Conservation (phyloP, 2,888 invertebrate species). For the Drosophila mayaguana region DNA sequence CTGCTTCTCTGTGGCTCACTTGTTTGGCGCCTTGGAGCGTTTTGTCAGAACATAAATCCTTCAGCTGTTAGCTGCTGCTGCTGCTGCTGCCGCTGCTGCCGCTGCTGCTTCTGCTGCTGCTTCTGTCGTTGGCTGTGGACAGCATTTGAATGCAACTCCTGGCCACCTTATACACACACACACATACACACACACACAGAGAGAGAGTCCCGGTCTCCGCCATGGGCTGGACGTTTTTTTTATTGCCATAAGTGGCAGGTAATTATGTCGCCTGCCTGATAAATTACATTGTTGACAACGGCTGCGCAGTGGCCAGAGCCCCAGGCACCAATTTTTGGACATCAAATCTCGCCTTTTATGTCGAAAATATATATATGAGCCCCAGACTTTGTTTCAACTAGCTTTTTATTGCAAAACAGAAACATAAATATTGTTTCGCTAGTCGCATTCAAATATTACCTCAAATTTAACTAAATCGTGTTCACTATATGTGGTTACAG, state of each 20-base stretch:
- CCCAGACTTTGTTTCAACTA: constrained; percentile 27
- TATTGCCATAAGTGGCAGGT: constrained; percentile 84
- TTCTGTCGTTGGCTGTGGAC: constrained; percentile 35
- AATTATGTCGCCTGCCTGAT: constrained; percentile 83
- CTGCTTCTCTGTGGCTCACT: constrained; percentile 61
- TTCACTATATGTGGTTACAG: too few species aligned
- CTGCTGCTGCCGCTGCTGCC: constrained; percentile 22
- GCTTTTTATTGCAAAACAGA: not conserved
- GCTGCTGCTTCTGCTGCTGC: constrained; percentile 10
- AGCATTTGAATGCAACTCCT: constrained; percentile 71
- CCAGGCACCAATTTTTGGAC: constrained; percentile 45
- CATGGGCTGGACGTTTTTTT: constrained; percentile 67
- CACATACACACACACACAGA: not conserved
- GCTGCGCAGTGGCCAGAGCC: constrained; percentile 45
- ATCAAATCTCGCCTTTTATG: constrained; percentile 48
- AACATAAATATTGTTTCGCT: not conserved
- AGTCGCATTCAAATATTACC: not conserved
- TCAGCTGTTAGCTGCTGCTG: constrained; percentile 66
- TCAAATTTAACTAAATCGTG: not conserved
- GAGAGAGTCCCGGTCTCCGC: constrained; percentile 10
- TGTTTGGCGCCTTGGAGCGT: constrained; percentile 79
- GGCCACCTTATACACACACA: constrained; percentile 2
- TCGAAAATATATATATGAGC: constrained; percentile 7
- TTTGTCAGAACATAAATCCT: constrained; percentile 80
- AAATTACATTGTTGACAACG: constrained; percentile 83